These are phyloP conservation scores for Drosophila barbarae DNA, from an alignment of 2,888 invertebrate species.

Conservation along the genomic window DNA sequence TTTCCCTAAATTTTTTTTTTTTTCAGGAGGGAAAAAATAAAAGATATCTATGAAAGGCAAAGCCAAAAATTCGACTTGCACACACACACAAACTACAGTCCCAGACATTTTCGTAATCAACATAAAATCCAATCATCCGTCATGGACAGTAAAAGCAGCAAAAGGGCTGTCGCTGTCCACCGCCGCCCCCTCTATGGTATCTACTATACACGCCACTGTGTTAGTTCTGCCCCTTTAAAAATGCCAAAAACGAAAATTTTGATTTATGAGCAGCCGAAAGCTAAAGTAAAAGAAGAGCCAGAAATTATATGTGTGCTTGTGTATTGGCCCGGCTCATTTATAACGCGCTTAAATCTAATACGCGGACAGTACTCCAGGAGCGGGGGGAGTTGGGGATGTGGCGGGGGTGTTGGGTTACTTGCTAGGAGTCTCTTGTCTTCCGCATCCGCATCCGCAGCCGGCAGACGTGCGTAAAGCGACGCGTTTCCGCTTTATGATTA, in stretches of 20 bases:
- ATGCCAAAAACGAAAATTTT: slow-evolving; percentile 72
- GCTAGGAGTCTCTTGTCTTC: slow-evolving; percentile 58
- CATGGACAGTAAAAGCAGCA: slow-evolving; percentile 66
- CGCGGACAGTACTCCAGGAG: slow-evolving; percentile 47
- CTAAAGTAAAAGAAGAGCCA: slow-evolving; percentile 25
- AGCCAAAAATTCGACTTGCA: slow-evolving; percentile 63
- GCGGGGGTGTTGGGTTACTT: slow-evolving; percentile 37
- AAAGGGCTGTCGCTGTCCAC: slow-evolving; percentile 55
- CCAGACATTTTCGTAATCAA: slow-evolving; percentile 68
- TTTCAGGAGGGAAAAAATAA: slow-evolving; percentile 28
- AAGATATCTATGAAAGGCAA: slow-evolving; percentile 27
- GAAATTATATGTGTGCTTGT: slow-evolving; percentile 39
- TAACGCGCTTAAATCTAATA: slow-evolving; percentile 75
- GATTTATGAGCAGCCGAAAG: slow-evolving; percentile 62
- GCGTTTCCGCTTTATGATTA: slow-evolving; percentile 74
- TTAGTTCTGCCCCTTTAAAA: slow-evolving; percentile 56
- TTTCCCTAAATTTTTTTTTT: slow-evolving; percentile 18
- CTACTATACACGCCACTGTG: not conserved
- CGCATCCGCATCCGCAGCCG: slow-evolving; percentile 53
- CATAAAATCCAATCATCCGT: slow-evolving; percentile 74
- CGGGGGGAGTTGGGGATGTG: not conserved
- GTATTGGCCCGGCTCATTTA: slow-evolving; percentile 69
- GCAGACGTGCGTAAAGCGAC: slow-evolving; percentile 75
- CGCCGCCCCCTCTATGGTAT: not conserved
- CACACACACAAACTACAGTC: slow-evolving; percentile 19